Evolutionary conservation across 2,888 invertebrate genomes (phyloP).

Genomic region (Leptopilina myrica): DNA sequence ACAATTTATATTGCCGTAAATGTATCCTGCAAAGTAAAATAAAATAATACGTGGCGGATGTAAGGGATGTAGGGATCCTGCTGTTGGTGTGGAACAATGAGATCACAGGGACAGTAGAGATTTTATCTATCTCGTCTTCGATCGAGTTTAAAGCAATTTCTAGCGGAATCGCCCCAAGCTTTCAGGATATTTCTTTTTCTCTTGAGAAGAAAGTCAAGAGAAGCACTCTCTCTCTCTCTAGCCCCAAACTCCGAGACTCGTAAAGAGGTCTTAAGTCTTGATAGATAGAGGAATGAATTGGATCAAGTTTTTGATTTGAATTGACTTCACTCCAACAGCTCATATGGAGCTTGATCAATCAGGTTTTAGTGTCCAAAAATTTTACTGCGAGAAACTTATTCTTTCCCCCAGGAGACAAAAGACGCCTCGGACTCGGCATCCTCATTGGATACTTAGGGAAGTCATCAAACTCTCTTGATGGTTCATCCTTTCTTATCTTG

Average conservation of each 20-base stretch:
- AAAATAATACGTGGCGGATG: not conserved
- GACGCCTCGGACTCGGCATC: not conserved
- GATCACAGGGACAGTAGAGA: not conserved
- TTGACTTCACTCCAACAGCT: not conserved
- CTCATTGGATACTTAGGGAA: not conserved
- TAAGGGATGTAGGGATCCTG: not conserved
- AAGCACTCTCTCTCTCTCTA: not conserved
- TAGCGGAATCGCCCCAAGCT: constrained; percentile 13
- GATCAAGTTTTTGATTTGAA: constrained; percentile 25
- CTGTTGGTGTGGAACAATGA: constrained; percentile 3
- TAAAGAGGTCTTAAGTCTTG: not conserved
- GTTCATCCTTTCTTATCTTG: not conserved
- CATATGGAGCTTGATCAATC: constrained; percentile 23
- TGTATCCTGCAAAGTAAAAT: constrained; percentile 17
- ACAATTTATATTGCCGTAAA: constrained; percentile 3
- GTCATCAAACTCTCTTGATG: not conserved
- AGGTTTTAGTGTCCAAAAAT: constrained; percentile 3
- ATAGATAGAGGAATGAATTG: constrained; percentile 20
- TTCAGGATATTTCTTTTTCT: constrained; percentile 3
- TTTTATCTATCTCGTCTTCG: constrained; percentile 23
- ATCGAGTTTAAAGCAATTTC: constrained; percentile 28
- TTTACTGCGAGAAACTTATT: constrained; percentile 7
- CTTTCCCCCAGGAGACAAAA: not conserved
- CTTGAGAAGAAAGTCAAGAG: not conserved
- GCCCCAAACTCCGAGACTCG: not conserved